A percentile compares a stretch with the other conserved stretches of the same genome.
Conservation (phyloP, 2,888 invertebrate genomes). For the Acleris laterana region DNA sequence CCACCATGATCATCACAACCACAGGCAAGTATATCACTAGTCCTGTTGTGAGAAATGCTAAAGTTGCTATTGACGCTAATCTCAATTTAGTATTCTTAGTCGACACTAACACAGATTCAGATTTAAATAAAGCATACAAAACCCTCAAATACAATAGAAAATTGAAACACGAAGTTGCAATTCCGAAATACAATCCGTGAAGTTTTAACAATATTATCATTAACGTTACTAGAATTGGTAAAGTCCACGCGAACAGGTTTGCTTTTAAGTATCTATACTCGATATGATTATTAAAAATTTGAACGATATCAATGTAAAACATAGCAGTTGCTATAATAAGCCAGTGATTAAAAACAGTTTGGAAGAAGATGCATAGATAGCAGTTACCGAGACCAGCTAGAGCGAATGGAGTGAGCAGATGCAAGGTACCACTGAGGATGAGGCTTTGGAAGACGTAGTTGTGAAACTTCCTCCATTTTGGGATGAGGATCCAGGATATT, state of each 20-base stretch:
- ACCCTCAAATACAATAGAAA: constrained; percentile 33
- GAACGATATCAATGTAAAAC: constrained; percentile 32
- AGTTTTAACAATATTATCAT: constrained; percentile 28
- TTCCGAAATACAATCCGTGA: constrained; percentile 32
- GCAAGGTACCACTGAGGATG: constrained; percentile 28
- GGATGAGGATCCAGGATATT: constrained; percentile 30
- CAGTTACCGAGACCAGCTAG: constrained; percentile 33
- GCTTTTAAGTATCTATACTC: constrained; percentile 35
- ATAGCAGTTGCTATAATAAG: constrained; percentile 28
- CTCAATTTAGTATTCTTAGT: constrained; percentile 19
- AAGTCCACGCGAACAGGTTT: constrained; percentile 27
- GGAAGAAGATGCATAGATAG: constrained; percentile 32
- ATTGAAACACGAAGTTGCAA: constrained; percentile 35
- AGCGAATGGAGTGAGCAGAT: constrained; percentile 30
- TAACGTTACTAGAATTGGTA: constrained; percentile 28
- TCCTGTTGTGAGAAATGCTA: constrained; percentile 30
- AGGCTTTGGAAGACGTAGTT: constrained; percentile 34
- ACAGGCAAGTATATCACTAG: constrained; percentile 32
- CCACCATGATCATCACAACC: constrained; percentile 31
- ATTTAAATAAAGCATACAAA: constrained; percentile 23
- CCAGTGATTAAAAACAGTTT: constrained; percentile 36
- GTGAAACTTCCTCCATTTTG: constrained; percentile 32
- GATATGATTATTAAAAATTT: constrained; percentile 26
- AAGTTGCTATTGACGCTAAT: constrained; percentile 15
- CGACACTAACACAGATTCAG: constrained; percentile 19